These are phyloP conservation scores for Xylophagus ater DNA, from an alignment of 2,888 invertebrate species.

Conservation along the genomic window DNA sequence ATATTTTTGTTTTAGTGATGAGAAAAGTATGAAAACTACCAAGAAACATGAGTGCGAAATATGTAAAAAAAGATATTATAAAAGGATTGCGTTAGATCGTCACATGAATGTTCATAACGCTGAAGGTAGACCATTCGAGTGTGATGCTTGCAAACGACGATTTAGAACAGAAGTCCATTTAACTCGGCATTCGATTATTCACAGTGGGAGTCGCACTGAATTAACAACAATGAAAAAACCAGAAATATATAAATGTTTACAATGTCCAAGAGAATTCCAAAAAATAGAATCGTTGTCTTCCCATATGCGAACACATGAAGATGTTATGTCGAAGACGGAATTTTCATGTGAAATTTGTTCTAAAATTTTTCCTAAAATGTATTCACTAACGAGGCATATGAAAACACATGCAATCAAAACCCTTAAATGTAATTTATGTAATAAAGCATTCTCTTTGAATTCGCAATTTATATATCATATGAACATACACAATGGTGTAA, in stretches of 20 bases:
- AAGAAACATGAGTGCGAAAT: too few species aligned
- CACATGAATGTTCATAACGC: slow-evolving; percentile 23
- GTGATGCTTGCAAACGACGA: slow-evolving; percentile 22
- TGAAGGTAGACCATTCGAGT: slow-evolving; percentile 24
- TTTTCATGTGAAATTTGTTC: slow-evolving; percentile 40
- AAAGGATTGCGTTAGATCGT: slow-evolving; percentile 36
- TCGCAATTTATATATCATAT: slow-evolving; percentile 48
- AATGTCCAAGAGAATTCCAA: slow-evolving; percentile 43
- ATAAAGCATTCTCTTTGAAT: slow-evolving; percentile 45
- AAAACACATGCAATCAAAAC: slow-evolving; percentile 44
- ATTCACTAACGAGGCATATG: slow-evolving; percentile 40
- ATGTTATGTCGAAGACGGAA: slow-evolving; percentile 21
- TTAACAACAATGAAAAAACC: slow-evolving; percentile 4
- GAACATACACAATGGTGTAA: slow-evolving; percentile 39
- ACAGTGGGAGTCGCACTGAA: slow-evolving; percentile 18
- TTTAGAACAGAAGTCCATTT: slow-evolving; percentile 26
- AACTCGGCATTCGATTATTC: slow-evolving; percentile 25
- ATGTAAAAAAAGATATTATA: too few species aligned
- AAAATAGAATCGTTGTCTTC: slow-evolving; percentile 43
- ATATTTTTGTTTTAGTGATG: too few species aligned
- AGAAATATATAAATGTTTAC: slow-evolving; percentile 36
- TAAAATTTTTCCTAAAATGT: slow-evolving; percentile 38
- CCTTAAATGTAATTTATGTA: slow-evolving; percentile 45
- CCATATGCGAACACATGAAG: slow-evolving; percentile 34
- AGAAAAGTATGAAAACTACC: too few species aligned